Evolutionary conservation across 2,113 vertebrate species (phyloP), one percentile per base, ranked within the genome.

Genomic region (Epinephelus moara): DNA sequence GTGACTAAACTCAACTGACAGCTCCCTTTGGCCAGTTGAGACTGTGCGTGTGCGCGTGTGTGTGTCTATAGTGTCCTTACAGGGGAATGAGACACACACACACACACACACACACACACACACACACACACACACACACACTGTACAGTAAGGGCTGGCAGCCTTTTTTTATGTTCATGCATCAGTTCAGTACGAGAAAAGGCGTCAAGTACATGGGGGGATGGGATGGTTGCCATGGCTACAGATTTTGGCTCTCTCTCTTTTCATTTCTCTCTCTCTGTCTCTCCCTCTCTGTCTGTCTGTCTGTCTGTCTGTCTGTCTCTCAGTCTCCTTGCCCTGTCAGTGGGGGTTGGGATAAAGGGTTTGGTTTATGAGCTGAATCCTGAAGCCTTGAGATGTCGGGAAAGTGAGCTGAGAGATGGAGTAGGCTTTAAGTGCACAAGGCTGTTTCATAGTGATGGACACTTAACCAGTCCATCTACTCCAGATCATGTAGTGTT

Each of bases 221-320:
- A 78, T 75, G 89, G 83, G 60, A 73, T 75, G 73, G 93, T 94
- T 93, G 59, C 89, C 82, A 89, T 94, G 89, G 78, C 70, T 80
- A 91, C 89, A 70, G 50, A 81, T 90, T 91, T 90, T 82, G 82
- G 7, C 73, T 79, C 66, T 60, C 75, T 85, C 61, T 84, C 53
- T 75, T 23, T 68, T 37, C 77, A 52, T 78, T 10, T 74, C 1
- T 61, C 11, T 45, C 37, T 71, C 14, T 47, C 18, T 73, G 15
- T 72, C 1, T 83, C 47, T 53, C 4, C 60, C n/a, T 55, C 15
- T 75, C 13, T 77, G 2, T 69, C 21, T 60, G 21, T 70, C 70
- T 37, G 2, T 49, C 27, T n/a, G 14, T 70, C 67, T 11, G 8
- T 73, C 60, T 61, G 13, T 79, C 69, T 63, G 9, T 83, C 73